These are phyloP conservation scores for Hydrotaea diabolus DNA, from an alignment of 2,888 invertebrate species.

Conservation along the genomic window DNA sequence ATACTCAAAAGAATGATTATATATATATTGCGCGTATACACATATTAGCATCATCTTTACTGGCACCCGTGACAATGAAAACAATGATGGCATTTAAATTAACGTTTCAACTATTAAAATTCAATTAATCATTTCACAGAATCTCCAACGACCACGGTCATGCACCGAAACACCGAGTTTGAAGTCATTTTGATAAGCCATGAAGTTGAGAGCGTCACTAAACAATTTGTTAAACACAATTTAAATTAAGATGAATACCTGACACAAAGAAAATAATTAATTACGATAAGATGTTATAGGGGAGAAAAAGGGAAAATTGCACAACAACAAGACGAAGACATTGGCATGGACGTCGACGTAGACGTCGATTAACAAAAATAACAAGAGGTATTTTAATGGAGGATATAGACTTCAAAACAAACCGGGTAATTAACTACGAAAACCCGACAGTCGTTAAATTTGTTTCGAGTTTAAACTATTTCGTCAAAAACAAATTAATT, in stretches of 20 bases:
- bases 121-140: not conserved
- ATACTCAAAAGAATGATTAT: not conserved
- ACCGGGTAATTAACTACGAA: not conserved
- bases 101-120: not conserved
- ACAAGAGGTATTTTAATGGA: not conserved
- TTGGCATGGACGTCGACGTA: too few relatives aligned
- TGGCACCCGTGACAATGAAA: not conserved
- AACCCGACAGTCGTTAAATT: too few relatives aligned
- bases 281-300: not conserved
- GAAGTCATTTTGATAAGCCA: not conserved
- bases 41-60: not conserved
- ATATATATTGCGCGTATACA: not conserved
- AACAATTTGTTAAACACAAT: constrained; percentile 7
- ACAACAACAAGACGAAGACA: not conserved
- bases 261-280: constrained; percentile 1
- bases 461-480: too few relatives aligned
- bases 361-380: too few relatives aligned
- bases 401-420: not conserved
- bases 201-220: not conserved
- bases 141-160: not conserved
- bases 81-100: constrained; percentile 2
- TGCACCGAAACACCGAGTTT: not conserved
- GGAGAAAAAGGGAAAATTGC: not conserved
- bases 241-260: not conserved
- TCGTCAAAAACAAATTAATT: not conserved